Percentiles rank a stretch among this genome's conserved stretches.
phyloP scores from a whole-genome alignment of 2,797 vertebrate genomes.

The Oryzias dopingdopingensis region DNA sequence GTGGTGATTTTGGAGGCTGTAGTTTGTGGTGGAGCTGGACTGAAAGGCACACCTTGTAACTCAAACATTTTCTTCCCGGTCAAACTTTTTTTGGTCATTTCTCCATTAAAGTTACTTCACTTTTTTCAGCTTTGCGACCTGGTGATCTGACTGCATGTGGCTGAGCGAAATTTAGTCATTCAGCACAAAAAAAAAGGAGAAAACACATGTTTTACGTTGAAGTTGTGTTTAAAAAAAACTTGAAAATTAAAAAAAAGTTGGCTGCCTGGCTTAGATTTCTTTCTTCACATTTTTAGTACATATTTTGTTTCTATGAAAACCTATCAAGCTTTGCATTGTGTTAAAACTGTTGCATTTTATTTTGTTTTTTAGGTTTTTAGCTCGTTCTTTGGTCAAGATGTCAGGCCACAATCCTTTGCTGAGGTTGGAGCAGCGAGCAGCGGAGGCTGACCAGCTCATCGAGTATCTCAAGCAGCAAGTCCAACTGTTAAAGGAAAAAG shows the following conservation, averaged over 20 bases:
- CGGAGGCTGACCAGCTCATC: slow-evolving; percentile 95
- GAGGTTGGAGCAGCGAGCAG: slow-evolving; percentile 92
- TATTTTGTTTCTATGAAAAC: neutral
- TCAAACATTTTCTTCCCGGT: slow-evolving; percentile 33
- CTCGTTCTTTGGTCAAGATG: slow-evolving; percentile 86
- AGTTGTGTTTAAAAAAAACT: neutral
- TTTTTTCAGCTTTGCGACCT: slow-evolving; percentile 5
- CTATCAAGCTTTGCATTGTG: neutral
- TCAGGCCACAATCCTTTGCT: slow-evolving; percentile 84
- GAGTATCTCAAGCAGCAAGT: slow-evolving; percentile 96
- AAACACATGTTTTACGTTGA: neutral
- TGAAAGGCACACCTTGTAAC: slow-evolving; percentile 46
- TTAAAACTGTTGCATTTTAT: slow-evolving; percentile 8
- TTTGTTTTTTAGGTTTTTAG: slow-evolving; percentile 79
- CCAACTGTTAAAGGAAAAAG: slow-evolving; percentile 94
- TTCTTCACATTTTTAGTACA: neutral
- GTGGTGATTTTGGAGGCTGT: slow-evolving; percentile 38
- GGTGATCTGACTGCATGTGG: neutral
- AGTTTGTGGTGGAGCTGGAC: slow-evolving; percentile 48
- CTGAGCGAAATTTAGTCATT: neutral
- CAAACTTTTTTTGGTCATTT: neutral
- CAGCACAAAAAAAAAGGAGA: neutral
- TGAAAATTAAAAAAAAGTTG: neutral
- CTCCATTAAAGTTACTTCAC: too few relatives aligned
- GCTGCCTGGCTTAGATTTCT: neutral